Evolutionary conservation across 2,888 invertebrate genomes (phyloP), one percentile per base, ranked within the genome.

Genomic region (Drosophila paranaensis): DNA sequence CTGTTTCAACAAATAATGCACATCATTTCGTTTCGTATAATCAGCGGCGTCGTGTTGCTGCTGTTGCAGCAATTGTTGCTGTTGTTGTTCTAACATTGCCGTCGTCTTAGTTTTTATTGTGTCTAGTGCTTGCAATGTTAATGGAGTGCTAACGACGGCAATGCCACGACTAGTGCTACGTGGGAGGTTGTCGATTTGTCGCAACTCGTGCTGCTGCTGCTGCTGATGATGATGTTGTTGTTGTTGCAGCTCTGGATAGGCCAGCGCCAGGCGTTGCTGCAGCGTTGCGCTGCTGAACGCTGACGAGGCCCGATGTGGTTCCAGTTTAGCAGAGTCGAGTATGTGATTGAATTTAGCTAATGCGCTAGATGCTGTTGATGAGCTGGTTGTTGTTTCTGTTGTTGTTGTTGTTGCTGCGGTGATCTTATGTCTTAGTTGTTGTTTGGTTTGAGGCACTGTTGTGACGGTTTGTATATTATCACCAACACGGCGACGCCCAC

Each of bases 1-100:
- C 92, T 93, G 92, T 92, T 93, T 93, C 92, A 93, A 92, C 93
- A 93, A 93, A 93, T 93, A 93, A 93, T 93, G 93, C 91, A 93
- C 93, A 93, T 93, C 93, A 93, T 92, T 93, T 92, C 93, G 93
- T 92, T 92, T 91, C 84, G 85, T 92, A 91, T 92, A 92, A 91
- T 92, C 91, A 92, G 91, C 92, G 85, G 91, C 89, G 83, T 90
- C 82, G 72, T 81, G 74, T 66, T 70, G 66, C 58, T 70, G 65
- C 30, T 68, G 64, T 53, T 72, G 68, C 51, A 42, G 67, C 27
- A 55, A 67, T 39, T 69, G 63, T 42, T 71, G 72, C 16, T 61
- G 56, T 56, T 70, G 62, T 46, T 67, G 50, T 35, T 58, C 53
- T 45, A 74, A 60, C 74, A 73, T 72, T 74, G 79, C 79, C 71